phyloP scores from a whole-genome alignment of 1,140 invertebrate species.

The Nylanderia fulva region DNA sequence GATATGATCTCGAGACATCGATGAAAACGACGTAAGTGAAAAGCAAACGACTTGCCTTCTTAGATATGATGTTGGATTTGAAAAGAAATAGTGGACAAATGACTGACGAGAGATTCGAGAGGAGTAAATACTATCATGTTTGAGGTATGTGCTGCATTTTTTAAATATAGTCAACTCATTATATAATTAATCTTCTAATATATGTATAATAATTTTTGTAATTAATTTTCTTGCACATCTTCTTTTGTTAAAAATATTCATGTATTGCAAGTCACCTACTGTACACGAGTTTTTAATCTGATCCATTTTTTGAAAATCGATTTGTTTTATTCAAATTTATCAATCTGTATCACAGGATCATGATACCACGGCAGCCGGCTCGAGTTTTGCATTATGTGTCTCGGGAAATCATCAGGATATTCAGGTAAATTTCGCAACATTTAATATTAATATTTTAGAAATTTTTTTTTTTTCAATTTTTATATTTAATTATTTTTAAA shows the following conservation, averaged over 20 bases:
- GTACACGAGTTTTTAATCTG: neutral
- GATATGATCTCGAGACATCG: conserved; percentile 91
- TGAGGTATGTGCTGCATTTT: conserved; percentile 87
- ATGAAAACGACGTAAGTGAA: conserved; percentile 90
- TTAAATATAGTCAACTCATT: conserved; percentile 37
- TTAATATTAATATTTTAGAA: neutral
- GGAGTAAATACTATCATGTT: conserved; percentile 95
- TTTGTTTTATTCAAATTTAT: too few species aligned
- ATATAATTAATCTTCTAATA: neutral
- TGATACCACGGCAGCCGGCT: conserved; percentile 94
- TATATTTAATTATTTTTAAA: too few species aligned
- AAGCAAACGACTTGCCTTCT: conserved; percentile 93
- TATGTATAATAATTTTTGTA: neutral
- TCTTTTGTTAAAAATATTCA: neutral
- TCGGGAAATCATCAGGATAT: conserved; percentile 91
- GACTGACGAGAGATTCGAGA: conserved; percentile 92
- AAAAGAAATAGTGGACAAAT: conserved; percentile 87
- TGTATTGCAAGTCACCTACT: neutral
- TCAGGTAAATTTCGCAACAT: conserved; percentile 39
- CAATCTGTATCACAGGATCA: conserved; percentile 89
- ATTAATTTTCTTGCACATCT: neutral
- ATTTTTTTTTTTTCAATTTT: neutral
- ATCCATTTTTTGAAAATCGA: neutral
- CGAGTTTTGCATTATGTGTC: conserved; percentile 92
- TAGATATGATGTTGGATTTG: conserved; percentile 93